Evolutionary conservation across 2,888 invertebrate genomes (phyloP).

Genomic region (Lissonota sp.): DNA sequence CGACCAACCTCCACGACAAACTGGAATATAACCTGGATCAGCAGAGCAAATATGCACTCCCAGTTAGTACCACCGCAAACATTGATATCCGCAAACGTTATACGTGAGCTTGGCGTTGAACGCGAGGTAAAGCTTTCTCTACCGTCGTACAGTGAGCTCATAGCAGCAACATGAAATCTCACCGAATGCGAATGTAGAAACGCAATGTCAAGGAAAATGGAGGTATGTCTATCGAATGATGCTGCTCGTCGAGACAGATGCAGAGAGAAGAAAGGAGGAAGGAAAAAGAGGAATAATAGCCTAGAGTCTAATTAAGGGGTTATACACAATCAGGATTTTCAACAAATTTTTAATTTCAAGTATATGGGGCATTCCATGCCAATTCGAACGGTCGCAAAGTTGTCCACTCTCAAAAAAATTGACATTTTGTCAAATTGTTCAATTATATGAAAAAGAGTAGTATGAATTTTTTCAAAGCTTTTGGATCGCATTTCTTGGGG

Average conservation of each 20-base stretch:
- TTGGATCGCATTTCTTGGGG: too few species aligned
- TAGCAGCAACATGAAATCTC: background rate
- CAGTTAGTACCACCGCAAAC: conserved; percentile 79
- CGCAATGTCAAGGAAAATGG: conserved; percentile 29
- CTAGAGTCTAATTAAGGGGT: too few species aligned
- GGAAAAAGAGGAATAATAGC: background rate
- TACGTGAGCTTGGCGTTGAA: conserved; percentile 60
- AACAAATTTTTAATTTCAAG: too few species aligned
- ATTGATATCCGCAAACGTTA: conserved; percentile 72
- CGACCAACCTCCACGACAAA: conserved; percentile 58
- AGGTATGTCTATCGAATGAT: background rate
- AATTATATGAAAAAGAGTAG: too few species aligned
- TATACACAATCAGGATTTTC: too few species aligned
- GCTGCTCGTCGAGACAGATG: background rate
- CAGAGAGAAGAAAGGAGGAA: background rate
- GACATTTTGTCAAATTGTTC: too few species aligned
- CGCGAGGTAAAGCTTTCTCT: conserved; percentile 39
- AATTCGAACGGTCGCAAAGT: too few species aligned
- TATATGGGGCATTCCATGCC: too few species aligned
- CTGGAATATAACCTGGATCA: conserved; percentile 75
- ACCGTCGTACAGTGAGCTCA: conserved; percentile 24
- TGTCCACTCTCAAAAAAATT: too few species aligned
- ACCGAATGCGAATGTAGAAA: conserved; percentile 9
- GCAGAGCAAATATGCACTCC: conserved; percentile 78
- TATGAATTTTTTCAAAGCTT: too few species aligned